Percentiles rank a stretch among this genome's conserved stretches.
Conservation (phyloP, 37 sponge, comb jelly and placozoan species). For the Hormiphora californensis region DNA sequence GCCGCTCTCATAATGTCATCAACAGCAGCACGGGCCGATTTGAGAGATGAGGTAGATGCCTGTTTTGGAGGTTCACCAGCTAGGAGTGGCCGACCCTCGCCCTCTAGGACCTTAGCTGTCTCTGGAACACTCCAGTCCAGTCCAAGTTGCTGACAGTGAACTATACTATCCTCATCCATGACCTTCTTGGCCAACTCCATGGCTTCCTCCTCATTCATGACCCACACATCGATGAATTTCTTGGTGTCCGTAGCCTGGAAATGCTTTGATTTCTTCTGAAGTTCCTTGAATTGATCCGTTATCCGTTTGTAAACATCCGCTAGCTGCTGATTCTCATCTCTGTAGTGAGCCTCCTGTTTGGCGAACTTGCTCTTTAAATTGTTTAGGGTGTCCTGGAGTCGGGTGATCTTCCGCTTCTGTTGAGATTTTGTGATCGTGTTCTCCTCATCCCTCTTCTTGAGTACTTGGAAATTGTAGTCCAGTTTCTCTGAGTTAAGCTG, state of each 20-base stretch:
- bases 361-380: constrained; percentile 61
- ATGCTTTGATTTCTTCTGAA: constrained; percentile 88
- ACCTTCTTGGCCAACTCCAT: constrained; percentile 61
- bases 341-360: constrained; percentile 67
- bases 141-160: constrained; percentile 89
- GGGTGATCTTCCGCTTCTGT: constrained; percentile 92
- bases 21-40: constrained; percentile 15
- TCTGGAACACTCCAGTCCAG: constrained; percentile 65
- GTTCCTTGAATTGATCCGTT: constrained; percentile 86
- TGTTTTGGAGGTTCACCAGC: constrained; percentile 5
- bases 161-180: constrained; percentile 67
- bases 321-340: constrained; percentile 61
- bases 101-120: constrained; percentile 1
- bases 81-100: not conserved
- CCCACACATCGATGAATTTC: constrained; percentile 84
- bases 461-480: constrained; percentile 93
- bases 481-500: constrained; percentile 95
- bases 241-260: constrained; percentile 71
- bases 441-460: constrained; percentile 98
- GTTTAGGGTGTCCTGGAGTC: constrained; percentile 82
- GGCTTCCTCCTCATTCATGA: constrained; percentile 86
- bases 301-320: constrained; percentile 84
- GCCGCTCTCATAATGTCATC: constrained; percentile 29
- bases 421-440: constrained; percentile 85
- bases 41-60: not conserved